Percentiles rank a stretch among this genome's conserved stretches.
Conservation (phyloP, 2,797 vertebrate species). For the Muscicapa striata region DNA sequence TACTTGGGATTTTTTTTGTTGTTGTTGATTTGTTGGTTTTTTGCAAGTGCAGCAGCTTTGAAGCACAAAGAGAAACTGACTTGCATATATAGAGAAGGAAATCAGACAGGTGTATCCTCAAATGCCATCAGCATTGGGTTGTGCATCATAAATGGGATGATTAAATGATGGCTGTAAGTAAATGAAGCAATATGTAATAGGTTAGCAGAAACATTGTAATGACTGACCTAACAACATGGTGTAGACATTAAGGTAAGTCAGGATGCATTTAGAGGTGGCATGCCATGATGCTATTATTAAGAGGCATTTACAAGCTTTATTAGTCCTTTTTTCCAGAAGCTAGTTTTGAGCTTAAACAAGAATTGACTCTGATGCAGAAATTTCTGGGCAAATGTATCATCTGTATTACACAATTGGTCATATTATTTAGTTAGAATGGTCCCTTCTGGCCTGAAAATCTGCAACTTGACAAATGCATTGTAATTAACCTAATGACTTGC, state of each 20-base stretch:
- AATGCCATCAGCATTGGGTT: neutral
- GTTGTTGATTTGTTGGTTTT: neutral
- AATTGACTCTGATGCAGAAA: neutral
- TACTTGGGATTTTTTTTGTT: rapidly evolving
- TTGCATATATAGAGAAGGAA: neutral
- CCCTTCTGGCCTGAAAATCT: neutral
- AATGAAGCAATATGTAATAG: conserved; percentile 15
- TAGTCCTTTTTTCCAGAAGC: neutral
- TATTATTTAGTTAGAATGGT: neutral
- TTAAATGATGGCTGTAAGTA: conserved; percentile 2
- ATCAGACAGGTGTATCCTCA: neutral
- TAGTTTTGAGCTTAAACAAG: neutral
- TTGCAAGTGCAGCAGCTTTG: neutral
- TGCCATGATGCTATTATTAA: neutral
- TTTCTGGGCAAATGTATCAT: neutral
- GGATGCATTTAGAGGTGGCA: neutral
- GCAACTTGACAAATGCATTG: neutral
- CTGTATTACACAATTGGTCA: neutral
- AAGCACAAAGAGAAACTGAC: neutral
- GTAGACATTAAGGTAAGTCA: neutral
- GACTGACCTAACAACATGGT: neutral
- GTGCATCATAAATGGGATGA: neutral
- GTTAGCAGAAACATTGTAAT: neutral
- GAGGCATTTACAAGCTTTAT: neutral
- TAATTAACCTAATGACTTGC: conserved; percentile 1